Evolutionary conservation across 64 coral and sea anemone genomes (phyloP).

Genomic region (Actinia tenebrosa): DNA sequence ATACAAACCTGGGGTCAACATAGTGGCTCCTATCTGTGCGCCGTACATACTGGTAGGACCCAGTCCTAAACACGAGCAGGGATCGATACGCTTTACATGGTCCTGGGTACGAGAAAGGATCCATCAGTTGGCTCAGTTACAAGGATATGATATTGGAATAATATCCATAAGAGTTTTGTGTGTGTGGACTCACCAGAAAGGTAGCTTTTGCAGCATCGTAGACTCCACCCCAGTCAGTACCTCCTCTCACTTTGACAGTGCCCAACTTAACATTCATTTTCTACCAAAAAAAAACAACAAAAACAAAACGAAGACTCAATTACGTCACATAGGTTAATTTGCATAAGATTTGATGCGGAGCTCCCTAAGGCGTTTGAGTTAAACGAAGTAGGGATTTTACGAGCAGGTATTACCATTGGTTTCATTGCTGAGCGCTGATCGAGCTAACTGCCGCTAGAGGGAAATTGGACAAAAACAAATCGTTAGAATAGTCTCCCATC

Average conservation of each 20-base stretch:
- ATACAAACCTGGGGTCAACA: constrained; percentile 53
- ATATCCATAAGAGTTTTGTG: too few species aligned
- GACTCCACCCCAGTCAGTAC: constrained; percentile 68
- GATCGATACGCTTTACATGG: constrained; percentile 42
- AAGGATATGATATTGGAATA: not conserved
- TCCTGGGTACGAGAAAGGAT: constrained; percentile 16
- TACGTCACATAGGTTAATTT: not conserved
- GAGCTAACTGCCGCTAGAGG: too few species aligned
- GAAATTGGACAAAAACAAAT: too few species aligned
- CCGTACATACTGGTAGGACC: constrained; percentile 48
- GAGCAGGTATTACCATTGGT: too few species aligned
- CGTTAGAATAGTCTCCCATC: too few species aligned
- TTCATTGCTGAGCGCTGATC: too few species aligned
- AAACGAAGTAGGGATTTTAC: too few species aligned
- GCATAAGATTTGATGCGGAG: not conserved
- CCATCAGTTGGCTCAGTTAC: not conserved
- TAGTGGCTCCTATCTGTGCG: constrained; percentile 43
- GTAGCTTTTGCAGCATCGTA: constrained; percentile 65
- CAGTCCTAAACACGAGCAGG: constrained; percentile 34
- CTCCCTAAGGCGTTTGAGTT: too few species aligned
- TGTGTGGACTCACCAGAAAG: constrained; percentile 56
- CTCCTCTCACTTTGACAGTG: constrained; percentile 46
- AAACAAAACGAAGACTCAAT: not conserved
- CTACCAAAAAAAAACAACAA: constrained; percentile 15
- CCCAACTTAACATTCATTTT: constrained; percentile 66